phyloP scores from a whole-genome alignment of 2,113 vertebrate species.

The Cisticola juncidis region DNA sequence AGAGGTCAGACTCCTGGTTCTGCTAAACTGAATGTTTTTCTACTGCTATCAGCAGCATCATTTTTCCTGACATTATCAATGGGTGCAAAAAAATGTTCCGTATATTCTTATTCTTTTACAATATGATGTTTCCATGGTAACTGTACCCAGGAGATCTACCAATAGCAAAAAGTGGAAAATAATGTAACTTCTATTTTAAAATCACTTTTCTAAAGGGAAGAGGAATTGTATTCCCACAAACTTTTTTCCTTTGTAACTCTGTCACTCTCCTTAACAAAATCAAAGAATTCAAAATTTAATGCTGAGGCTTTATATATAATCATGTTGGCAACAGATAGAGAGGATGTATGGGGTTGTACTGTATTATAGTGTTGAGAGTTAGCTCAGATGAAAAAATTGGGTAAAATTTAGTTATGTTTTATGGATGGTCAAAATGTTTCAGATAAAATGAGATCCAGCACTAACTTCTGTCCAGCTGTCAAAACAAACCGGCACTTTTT shows the following conservation, averaged over 20 bases:
- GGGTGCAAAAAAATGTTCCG: neutral
- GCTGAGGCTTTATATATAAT: neutral
- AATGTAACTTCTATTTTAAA: conserved; percentile 47
- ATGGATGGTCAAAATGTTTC: neutral
- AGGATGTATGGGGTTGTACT: neutral
- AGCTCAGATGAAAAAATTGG: neutral
- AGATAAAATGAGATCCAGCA: neutral
- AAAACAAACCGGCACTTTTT: neutral
- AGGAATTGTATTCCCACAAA: conserved; percentile 23
- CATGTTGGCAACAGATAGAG: neutral
- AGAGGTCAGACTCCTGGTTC: neutral
- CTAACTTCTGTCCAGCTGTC: neutral
- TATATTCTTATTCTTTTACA: conserved; percentile 35
- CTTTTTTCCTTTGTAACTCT: neutral
- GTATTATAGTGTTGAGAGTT: neutral
- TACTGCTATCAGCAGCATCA: neutral
- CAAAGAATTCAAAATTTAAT: conserved; percentile 31
- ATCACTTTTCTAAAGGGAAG: conserved; percentile 10
- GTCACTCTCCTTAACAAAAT: conserved; percentile 22
- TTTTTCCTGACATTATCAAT: conserved; percentile 8
- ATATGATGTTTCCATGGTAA: conserved; percentile 48
- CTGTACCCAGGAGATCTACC: conserved; percentile 12
- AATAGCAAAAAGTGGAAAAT: conserved; percentile 41
- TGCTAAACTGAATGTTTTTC: neutral
- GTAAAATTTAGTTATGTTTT: neutral